Evolutionary conservation across 2,797 vertebrate genomes (phyloP).

Genomic region (Pogonophryne albipinna): DNA sequence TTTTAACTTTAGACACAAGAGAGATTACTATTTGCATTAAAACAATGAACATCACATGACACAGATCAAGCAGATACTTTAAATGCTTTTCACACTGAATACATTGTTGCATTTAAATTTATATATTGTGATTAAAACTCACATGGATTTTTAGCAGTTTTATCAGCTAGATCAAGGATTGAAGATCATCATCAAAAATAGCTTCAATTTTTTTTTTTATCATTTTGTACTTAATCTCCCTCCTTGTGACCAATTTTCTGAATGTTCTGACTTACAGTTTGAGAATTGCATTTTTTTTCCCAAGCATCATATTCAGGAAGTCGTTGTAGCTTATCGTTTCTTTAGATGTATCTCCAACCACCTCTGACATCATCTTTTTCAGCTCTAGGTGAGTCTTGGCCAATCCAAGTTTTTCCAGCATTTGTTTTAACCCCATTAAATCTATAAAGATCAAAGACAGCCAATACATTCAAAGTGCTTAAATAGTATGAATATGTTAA

Average conservation of each 20-base stretch:
- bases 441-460: constrained; percentile 68
- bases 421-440: constrained; percentile 89
- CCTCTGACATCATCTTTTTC: constrained; percentile 90
- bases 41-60: neutral
- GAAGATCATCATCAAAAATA: neutral
- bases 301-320: constrained; percentile 90
- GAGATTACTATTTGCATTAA: neutral
- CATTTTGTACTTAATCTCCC: no score
- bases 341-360: constrained; percentile 71
- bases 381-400: constrained; percentile 90
- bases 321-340: constrained; percentile 86
- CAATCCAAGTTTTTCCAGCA: constrained; percentile 89
- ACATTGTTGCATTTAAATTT: neutral
- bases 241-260: neutral
- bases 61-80: neutral
- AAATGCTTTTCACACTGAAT: neutral
- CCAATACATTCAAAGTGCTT: neutral
- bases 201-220: neutral
- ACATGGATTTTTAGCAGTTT: neutral
- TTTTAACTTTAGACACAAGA: neutral
- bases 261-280: constrained; percentile 83
- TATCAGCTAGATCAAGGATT: neutral
- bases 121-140: neutral
- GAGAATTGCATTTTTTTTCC: constrained; percentile 87
- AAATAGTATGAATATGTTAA: neutral